Percentiles rank a stretch among this genome's conserved stretches.
Evolutionary conservation across 1,140 invertebrate genomes (phyloP).

Genomic region (Drosophila kanapiae): DNA sequence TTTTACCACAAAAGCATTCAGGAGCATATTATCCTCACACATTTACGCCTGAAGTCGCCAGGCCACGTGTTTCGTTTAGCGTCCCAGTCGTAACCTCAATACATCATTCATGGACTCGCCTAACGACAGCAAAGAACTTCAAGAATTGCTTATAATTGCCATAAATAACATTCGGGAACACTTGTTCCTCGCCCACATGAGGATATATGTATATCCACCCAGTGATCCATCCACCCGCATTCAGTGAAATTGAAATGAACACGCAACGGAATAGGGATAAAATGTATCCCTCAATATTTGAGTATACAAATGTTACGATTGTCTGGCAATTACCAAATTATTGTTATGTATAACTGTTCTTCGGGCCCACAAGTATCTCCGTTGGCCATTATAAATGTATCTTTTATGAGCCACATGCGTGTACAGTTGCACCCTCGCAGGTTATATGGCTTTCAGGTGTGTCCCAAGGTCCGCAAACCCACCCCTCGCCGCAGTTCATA

Average conservation of each 20-base stretch:
- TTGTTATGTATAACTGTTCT: conserved; percentile 79
- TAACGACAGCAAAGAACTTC: conserved; percentile 33
- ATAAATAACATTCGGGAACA: conserved; percentile 62
- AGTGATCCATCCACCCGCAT: conserved; percentile 45
- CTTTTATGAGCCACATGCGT: conserved; percentile 72
- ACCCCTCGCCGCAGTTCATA: conserved; percentile 46
- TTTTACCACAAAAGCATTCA: background rate
- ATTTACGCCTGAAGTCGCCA: conserved; percentile 12
- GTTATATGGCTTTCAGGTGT: conserved; percentile 81
- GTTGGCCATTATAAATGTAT: conserved; percentile 74
- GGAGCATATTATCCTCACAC: conserved; percentile 23
- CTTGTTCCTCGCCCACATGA: conserved; percentile 54
- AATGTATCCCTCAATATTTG: conserved; percentile 22
- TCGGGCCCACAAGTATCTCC: conserved; percentile 62
- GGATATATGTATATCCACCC: conserved; percentile 19
- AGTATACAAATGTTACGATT: conserved; percentile 78
- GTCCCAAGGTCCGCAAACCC: conserved; percentile 43
- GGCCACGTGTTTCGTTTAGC: conserved; percentile 58
- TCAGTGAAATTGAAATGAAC: conserved; percentile 72
- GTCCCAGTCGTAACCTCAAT: conserved; percentile 40
- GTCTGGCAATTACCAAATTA: conserved; percentile 82
- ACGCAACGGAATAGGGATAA: conserved; percentile 50
- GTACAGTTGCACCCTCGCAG: conserved; percentile 63
- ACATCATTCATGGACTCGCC: conserved; percentile 62
- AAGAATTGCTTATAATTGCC: conserved; percentile 73